phyloP scores from a whole-genome alignment of 1,140 invertebrate species.

The Drosophila auraria region DNA sequence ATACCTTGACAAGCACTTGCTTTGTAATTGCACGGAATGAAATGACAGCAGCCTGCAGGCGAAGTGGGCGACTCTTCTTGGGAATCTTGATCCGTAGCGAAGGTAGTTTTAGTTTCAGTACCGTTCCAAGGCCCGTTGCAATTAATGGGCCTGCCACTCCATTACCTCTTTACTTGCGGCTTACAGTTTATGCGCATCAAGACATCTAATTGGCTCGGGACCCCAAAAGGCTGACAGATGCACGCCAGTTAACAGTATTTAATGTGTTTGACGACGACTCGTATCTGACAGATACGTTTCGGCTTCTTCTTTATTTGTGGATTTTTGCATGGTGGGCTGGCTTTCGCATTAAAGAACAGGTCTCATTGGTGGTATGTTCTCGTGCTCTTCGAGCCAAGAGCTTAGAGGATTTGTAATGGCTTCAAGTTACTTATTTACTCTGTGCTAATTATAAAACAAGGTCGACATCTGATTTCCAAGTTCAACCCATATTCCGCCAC shows the following conservation, averaged over 20 bases:
- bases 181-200: conserved; percentile 39
- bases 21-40: conserved; percentile 35
- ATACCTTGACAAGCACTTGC: conserved; percentile 22
- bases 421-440: neutral
- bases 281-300: conserved; percentile 63
- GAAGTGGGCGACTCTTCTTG: conserved; percentile 16
- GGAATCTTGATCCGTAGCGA: neutral
- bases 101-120: conserved; percentile 45
- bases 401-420: neutral
- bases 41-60: conserved; percentile 16
- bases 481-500: neutral
- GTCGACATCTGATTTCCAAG: neutral
- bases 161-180: conserved; percentile 12
- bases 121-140: conserved; percentile 70
- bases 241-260: conserved; percentile 48
- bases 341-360: conserved; percentile 14
- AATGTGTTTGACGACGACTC: conserved; percentile 54
- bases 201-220: conserved; percentile 42
- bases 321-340: conserved; percentile 69
- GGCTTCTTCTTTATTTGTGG: conserved; percentile 45
- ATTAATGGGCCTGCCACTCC: conserved; percentile 65
- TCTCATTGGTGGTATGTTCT: neutral
- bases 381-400: neutral
- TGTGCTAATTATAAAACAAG: no score
- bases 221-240: conserved; percentile 25